phyloP scores from a whole-genome alignment of 2,888 invertebrate genomes.

The Plagodis pulveraria region DNA sequence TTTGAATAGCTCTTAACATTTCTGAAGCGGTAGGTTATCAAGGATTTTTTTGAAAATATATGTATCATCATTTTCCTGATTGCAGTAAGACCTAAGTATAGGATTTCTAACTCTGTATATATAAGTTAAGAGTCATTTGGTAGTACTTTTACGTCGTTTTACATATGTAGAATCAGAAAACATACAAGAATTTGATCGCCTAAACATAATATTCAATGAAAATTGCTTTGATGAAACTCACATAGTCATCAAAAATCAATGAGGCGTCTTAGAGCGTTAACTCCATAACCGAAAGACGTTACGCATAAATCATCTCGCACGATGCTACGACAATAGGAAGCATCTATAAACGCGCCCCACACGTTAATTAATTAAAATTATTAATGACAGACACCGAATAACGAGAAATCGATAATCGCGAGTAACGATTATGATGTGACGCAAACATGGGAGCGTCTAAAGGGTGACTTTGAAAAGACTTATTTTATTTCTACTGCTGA shows the following conservation, averaged over 20 bases:
- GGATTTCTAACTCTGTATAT: too few relatives aligned
- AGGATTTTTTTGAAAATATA: too few relatives aligned
- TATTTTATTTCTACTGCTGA: too few relatives aligned
- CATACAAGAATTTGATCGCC: too few relatives aligned
- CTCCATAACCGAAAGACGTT: conserved; percentile 32
- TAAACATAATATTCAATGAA: neutral
- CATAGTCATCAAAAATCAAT: conserved; percentile 75
- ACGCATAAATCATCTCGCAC: conserved; percentile 74
- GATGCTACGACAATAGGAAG: conserved; percentile 42
- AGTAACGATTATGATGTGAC: conserved; percentile 29
- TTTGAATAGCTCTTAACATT: too few relatives aligned
- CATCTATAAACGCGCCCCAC: conserved; percentile 40
- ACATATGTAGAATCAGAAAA: too few relatives aligned
- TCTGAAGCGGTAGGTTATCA: too few relatives aligned
- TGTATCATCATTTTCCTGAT: too few relatives aligned
- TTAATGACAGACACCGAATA: conserved; percentile 75
- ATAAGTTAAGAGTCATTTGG: too few relatives aligned
- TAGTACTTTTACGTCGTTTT: too few relatives aligned
- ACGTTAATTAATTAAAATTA: conserved; percentile 80
- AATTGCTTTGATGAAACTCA: conserved; percentile 34
- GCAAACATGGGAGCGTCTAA: conserved; percentile 2
- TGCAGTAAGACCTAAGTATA: too few relatives aligned
- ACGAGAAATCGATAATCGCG: conserved; percentile 73
- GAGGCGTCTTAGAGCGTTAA: conserved; percentile 58
- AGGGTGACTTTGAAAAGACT: neutral